phyloP scores from a whole-genome alignment of 2,888 invertebrate genomes.

The Tetragonisca angustula region DNA sequence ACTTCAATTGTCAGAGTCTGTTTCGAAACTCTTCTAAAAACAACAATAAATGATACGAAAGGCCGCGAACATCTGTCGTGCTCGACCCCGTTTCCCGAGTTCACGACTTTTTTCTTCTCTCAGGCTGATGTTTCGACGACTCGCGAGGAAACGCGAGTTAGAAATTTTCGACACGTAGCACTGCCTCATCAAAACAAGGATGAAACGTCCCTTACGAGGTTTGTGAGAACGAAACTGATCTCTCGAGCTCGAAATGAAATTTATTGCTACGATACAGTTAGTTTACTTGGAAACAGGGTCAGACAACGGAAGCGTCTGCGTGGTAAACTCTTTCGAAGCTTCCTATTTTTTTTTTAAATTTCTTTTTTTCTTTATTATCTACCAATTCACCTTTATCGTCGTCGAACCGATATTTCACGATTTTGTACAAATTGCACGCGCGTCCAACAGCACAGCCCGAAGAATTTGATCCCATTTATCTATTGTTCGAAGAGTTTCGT shows the following conservation, averaged over 20 bases:
- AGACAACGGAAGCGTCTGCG: not conserved
- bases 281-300: not conserved
- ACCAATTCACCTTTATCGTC: not conserved
- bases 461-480: too few species aligned
- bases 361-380: not conserved
- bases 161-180: slow-evolving; percentile 31
- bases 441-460: too few species aligned
- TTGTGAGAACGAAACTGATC: not conserved
- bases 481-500: too few species aligned
- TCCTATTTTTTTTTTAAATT: not conserved
- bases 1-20: not conserved
- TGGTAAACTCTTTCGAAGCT: not conserved
- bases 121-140: not conserved
- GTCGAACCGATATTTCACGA: not conserved
- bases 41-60: not conserved
- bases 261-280: slow-evolving; percentile 15
- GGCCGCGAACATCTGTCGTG: not conserved
- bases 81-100: not conserved
- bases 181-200: not conserved
- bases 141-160: not conserved
- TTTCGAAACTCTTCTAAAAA: not conserved
- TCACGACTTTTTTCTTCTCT: not conserved
- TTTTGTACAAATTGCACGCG: too few species aligned
- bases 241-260: slow-evolving; percentile 1
- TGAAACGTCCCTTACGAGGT: not conserved